Conservation (phyloP, 2,888 invertebrate species). For the Agriopis aurantiaria region DNA sequence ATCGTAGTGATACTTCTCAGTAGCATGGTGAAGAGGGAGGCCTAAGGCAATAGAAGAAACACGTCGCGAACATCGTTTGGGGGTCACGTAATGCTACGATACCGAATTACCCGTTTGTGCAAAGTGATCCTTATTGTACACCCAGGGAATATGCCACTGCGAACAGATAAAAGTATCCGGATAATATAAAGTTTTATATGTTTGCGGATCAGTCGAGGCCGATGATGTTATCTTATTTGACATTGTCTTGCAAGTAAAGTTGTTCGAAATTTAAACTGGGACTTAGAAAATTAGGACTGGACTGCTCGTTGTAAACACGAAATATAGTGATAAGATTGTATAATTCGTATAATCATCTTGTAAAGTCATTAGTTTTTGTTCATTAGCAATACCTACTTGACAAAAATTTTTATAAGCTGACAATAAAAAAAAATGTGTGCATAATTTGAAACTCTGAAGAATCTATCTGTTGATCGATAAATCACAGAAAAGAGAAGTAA, state of each 20-base stretch:
- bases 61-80: conserved; percentile 75
- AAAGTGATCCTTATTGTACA: conserved; percentile 74
- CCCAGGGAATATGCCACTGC: conserved; percentile 70
- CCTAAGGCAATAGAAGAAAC: conserved; percentile 75
- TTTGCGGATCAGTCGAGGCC: conserved; percentile 26
- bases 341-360: too few relatives aligned
- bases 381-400: too few relatives aligned
- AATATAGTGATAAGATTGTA: too few relatives aligned
- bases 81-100: conserved; percentile 79
- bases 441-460: too few relatives aligned
- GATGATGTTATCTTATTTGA: conserved; percentile 34
- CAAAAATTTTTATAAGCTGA: too few relatives aligned
- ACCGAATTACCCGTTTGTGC: conserved; percentile 75
- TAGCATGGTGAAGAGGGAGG: conserved; percentile 69
- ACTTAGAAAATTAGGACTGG: too few relatives aligned
- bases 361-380: too few relatives aligned
- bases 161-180: conserved; percentile 61
- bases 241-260: neutral
- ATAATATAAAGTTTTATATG: conserved; percentile 67
- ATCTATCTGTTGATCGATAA: too few relatives aligned
- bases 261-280: neutral
- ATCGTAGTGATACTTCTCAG: conserved; percentile 77
- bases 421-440: too few relatives aligned
- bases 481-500: too few relatives aligned
- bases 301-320: too few relatives aligned